Conservation (phyloP, 2,888 invertebrate species). For the Lithosia quadra region DNA sequence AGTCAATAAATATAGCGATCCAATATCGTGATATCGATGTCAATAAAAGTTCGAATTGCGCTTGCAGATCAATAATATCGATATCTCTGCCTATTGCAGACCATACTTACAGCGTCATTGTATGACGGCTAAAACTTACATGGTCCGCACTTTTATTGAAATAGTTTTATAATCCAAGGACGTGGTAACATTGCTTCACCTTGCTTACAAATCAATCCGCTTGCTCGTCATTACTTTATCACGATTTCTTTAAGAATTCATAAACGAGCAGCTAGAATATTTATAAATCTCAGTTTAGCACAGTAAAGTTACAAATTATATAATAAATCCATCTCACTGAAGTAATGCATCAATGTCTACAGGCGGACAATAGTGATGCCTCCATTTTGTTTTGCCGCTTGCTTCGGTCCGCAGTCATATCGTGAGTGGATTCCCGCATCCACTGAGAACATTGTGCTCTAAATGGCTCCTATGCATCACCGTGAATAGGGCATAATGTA, state of each 20-base stretch:
- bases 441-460: slow-evolving; percentile 66
- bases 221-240: background rate
- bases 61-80: no score
- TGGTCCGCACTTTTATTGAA: background rate
- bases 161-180: background rate
- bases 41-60: no score
- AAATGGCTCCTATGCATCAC: slow-evolving; percentile 61
- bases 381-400: slow-evolving; percentile 63
- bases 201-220: background rate
- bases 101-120: no score
- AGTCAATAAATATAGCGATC: no score
- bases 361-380: slow-evolving; percentile 43
- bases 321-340: slow-evolving; percentile 19
- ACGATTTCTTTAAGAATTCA: background rate
- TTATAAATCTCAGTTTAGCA: background rate
- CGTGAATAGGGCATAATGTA: slow-evolving; percentile 67
- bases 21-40: background rate
- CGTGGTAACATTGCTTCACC: background rate
- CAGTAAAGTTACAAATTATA: background rate
- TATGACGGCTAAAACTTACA: no score
- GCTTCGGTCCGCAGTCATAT: slow-evolving; percentile 64
- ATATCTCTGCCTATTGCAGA: no score
- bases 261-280: background rate
- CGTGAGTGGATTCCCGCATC: slow-evolving; percentile 76
- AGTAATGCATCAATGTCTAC: slow-evolving; percentile 38